Conservation (phyloP, 92 coral and sea anemone species). For the Pocillopora meandrina region DNA sequence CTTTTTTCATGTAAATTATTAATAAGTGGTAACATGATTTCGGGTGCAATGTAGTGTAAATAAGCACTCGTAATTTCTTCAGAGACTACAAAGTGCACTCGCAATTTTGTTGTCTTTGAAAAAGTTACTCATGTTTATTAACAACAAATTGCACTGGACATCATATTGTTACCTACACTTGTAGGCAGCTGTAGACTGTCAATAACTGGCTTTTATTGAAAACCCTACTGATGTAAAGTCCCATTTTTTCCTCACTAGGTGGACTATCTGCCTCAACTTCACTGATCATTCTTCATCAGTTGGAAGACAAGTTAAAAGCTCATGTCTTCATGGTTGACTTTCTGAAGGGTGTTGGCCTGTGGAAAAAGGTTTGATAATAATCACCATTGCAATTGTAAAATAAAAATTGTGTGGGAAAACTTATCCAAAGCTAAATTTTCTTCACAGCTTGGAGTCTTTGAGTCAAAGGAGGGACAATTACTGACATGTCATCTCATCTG, state of each 20-base stretch:
- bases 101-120: too few species aligned
- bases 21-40: too few species aligned
- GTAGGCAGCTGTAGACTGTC: too few species aligned
- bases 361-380: constrained; percentile 70
- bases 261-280: constrained; percentile 91
- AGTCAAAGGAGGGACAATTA: constrained; percentile 53
- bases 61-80: too few species aligned
- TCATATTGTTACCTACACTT: too few species aligned
- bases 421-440: neutral
- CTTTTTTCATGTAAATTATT: too few species aligned
- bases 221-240: neutral
- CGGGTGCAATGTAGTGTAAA: too few species aligned
- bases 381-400: neutral
- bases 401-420: neutral
- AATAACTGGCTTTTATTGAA: too few species aligned
- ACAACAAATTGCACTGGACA: too few species aligned
- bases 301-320: constrained; percentile 96
- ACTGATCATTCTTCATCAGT: constrained; percentile 90
- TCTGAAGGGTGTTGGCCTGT: constrained; percentile 81
- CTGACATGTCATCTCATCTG: constrained; percentile 84
- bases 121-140: too few species aligned
- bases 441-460: constrained; percentile 71
- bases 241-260: constrained; percentile 42
- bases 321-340: constrained; percentile 91
- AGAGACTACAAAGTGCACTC: too few species aligned